phyloP scores from a whole-genome alignment of 2,888 invertebrate species.

The Yponomeuta cagnagella region DNA sequence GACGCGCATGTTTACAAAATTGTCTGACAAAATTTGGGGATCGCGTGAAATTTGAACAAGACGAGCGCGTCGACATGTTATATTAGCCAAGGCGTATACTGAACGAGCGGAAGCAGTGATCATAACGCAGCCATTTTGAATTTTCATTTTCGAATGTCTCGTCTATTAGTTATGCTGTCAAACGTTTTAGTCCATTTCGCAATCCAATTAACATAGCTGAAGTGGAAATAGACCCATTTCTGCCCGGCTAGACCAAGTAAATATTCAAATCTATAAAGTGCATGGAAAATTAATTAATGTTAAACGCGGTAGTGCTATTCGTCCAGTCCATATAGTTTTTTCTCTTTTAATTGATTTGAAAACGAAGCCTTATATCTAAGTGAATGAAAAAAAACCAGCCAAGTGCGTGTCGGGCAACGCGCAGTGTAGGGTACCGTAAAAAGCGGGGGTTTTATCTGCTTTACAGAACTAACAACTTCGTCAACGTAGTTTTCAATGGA shows the following conservation, averaged over 20 bases:
- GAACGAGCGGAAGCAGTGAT: conserved; percentile 6
- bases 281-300: no score
- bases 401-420: no score
- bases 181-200: neutral
- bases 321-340: no score
- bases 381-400: no score
- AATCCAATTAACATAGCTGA: neutral
- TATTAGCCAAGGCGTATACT: neutral
- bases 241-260: neutral
- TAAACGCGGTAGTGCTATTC: no score
- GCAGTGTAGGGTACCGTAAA: no score
- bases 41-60: neutral
- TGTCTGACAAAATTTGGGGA: neutral
- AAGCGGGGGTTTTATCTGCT: no score
- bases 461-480: no score
- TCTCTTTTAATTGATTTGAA: no score
- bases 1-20: neutral
- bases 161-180: neutral
- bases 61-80: neutral
- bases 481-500: no score
- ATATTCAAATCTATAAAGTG: no score
- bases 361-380: no score
- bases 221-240: neutral
- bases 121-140: conserved; percentile 1
- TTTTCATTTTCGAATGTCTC: neutral